Base-by-base conservation (phyloP, 1,140 invertebrate genomes). In the Pteromalus puparum region DNA sequence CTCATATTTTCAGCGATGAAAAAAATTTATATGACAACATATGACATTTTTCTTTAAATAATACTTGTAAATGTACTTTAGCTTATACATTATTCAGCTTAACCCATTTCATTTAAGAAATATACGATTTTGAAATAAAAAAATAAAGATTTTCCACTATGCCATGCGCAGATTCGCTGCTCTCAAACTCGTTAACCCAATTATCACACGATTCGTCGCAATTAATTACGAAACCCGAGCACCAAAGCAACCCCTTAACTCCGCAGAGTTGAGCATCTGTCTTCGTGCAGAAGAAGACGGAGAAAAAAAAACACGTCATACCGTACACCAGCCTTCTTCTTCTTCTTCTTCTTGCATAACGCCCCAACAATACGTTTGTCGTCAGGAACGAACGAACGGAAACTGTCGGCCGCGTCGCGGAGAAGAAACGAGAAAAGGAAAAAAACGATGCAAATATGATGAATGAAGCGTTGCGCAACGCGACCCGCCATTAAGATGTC, bases 401-500 rank as follows among this genome's bases (percentile, higher is more conserved):
- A 61, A 73, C 38, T 73, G 70, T 81, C 42, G 26, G 46, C 24
- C n/a, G 48, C 13, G 9, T 79, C 65, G 70, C 46, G 21, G 67
- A 80, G 67, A 21, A 65, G 53, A 79, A 80, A 67, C n/a, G 46
- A 67, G 42, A 61, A 61, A 61, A 61, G 53, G 53, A 61, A 61
- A 61, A 61, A 61, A 21, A 73, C 72, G 72, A 81, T 81, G 72
- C 13, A 26, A 53, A 61, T 81, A n/a, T 61, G 72, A 73, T 61
- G 42, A 81, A 81, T 48, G 42, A 72, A 73, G 7, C 1, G n/a
- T 81, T 81, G 46, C 68, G 15, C 28, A 81, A 73, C 46, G 28
- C 46, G 42, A 73, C 24, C 30, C 7, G 7, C 46, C 80, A 81
- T 81, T 81, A 73, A 53, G 46, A 81, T 81, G 42, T 81, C 80